These are phyloP conservation scores for Hydractinia symbiolongicarpus DNA, from an alignment of 30 jellyfish, hydroid and myxozoan genomes.

Conservation along the genomic window DNA sequence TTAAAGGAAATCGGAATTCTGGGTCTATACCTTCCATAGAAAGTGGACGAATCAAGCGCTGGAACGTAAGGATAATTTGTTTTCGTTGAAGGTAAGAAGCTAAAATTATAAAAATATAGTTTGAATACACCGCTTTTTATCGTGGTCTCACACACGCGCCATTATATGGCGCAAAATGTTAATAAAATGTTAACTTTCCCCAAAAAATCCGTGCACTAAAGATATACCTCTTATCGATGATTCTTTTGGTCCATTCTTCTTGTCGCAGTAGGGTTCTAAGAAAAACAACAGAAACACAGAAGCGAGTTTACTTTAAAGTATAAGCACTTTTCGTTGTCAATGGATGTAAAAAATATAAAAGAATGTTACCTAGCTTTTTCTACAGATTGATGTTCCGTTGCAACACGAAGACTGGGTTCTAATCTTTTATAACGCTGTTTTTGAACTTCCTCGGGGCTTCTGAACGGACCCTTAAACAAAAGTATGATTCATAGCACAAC, in stretches of 20 bases:
- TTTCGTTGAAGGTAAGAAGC: conserved; percentile 70
- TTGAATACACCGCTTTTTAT: background rate
- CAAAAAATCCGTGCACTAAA: too few relatives aligned
- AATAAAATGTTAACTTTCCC: too few relatives aligned
- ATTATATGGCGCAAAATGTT: conserved; percentile 3
- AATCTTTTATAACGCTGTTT: conserved; percentile 69
- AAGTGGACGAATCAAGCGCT: conserved; percentile 36
- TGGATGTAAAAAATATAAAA: background rate
- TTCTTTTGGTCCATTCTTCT: conserved; percentile 70
- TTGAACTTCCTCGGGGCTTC: conserved; percentile 69
- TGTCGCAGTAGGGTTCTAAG: conserved; percentile 40
- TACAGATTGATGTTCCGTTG: conserved; percentile 78
- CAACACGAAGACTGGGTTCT: conserved; percentile 83
- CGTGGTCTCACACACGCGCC: background rate
- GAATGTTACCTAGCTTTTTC: conserved; percentile 66
- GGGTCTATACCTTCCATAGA: conserved; percentile 39
- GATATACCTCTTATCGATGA: conserved; percentile 49
- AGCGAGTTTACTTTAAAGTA: too few relatives aligned
- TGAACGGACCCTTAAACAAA: conserved; percentile 81
- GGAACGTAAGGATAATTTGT: conserved; percentile 49
- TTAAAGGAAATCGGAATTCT: background rate
- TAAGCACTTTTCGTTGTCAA: background rate
- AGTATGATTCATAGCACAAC: background rate
- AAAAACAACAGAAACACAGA: conserved; percentile 14
- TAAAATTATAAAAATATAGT: conserved; percentile 3